phyloP scores from a whole-genome alignment of 1,140 invertebrate species.

The Drosophila pruinosa region DNA sequence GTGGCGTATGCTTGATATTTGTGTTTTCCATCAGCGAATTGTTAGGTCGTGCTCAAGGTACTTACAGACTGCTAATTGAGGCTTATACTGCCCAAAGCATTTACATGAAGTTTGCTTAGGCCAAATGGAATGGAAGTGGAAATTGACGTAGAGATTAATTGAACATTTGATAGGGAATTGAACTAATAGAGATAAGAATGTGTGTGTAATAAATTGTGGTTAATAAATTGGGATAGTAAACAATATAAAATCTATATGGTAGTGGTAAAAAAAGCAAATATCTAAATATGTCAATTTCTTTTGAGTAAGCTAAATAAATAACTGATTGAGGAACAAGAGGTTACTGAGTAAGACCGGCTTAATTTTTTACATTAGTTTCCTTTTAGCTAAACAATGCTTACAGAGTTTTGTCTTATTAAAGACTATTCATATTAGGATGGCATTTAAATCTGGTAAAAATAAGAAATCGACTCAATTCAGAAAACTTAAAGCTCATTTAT shows the following conservation, averaged over 20 bases:
- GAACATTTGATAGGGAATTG: neutral
- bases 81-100: constrained; percentile 26
- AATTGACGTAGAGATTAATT: constrained; percentile 39
- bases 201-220: neutral
- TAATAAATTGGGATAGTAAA: neutral
- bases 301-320: neutral
- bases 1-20: constrained; percentile 63
- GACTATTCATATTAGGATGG: neutral
- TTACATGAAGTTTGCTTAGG: constrained; percentile 27
- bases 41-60: constrained; percentile 36
- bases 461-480: neutral
- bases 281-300: neutral
- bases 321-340: neutral
- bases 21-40: constrained; percentile 20
- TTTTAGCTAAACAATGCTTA: neutral
- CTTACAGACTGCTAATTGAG: constrained; percentile 55
- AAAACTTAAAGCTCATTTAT: constrained; percentile 5
- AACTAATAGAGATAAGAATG: constrained; percentile 2
- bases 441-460: neutral
- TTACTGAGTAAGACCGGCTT: neutral
- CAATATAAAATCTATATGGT: neutral
- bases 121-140: constrained; percentile 13
- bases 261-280: neutral
- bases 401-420: neutral
- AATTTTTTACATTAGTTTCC: neutral